A percentile compares a stretch with the other conserved stretches of the same genome.
Evolutionary conservation across 2,888 invertebrate species (phyloP).

Genomic region (Candidula unifasciata): DNA sequence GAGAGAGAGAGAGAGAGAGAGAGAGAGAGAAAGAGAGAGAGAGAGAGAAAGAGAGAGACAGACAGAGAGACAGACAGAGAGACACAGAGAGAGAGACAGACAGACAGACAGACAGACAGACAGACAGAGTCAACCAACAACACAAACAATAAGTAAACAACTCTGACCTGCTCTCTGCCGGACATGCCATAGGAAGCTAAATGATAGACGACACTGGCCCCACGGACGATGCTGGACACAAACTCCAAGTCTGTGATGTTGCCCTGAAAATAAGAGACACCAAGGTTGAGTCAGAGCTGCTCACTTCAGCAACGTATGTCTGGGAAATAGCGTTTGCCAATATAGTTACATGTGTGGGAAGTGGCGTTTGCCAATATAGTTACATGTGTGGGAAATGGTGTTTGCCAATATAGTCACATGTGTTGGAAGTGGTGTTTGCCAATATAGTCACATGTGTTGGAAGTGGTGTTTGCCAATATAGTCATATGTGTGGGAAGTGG

Average conservation of each 20-base stretch:
- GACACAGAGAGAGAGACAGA: not conserved
- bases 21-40: not conserved
- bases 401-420: too few species aligned
- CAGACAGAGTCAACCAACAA: too few species aligned
- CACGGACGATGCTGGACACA: slow-evolving; percentile 69
- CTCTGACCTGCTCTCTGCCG: slow-evolving; percentile 77
- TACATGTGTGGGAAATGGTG: too few species aligned
- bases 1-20: too few species aligned
- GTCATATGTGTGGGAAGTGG: too few species aligned
- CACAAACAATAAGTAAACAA: not conserved
- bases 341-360: too few species aligned
- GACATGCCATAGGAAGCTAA: slow-evolving; percentile 80
- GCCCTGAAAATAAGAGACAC: slow-evolving; percentile 70
- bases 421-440: too few species aligned
- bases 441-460: too few species aligned
- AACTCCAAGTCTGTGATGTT: slow-evolving; percentile 71
- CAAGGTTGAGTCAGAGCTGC: not conserved
- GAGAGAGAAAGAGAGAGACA: not conserved
- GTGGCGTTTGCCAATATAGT: too few species aligned
- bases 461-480: too few species aligned
- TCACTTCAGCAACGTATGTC: not conserved
- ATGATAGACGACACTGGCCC: slow-evolving; percentile 78
- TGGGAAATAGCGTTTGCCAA: too few species aligned
- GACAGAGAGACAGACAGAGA: not conserved
- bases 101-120: not conserved